Conservation (phyloP, 2,113 vertebrate genomes). For the Cryptotis parvus region DNA sequence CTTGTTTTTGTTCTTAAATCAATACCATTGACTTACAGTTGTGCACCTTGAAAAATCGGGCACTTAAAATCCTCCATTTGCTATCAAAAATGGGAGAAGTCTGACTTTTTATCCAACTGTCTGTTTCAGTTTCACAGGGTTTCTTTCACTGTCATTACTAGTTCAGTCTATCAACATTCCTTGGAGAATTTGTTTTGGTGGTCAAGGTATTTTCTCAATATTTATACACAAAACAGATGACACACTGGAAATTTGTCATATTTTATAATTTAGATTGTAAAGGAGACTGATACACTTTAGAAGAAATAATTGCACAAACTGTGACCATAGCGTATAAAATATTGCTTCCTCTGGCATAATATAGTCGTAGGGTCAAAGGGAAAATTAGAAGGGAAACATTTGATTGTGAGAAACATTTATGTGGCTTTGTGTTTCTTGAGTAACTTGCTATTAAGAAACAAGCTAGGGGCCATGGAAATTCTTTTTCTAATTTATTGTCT, state of each 20-base stretch:
- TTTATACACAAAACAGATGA: constrained; percentile 12
- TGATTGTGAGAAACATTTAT: constrained; percentile 25
- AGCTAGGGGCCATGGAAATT: constrained; percentile 42
- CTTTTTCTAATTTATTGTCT: constrained; percentile 61
- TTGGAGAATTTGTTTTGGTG: constrained; percentile 32
- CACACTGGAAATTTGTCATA: neutral
- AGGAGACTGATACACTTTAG: constrained; percentile 8
- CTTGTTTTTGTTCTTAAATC: neutral
- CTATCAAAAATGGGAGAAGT: constrained; percentile 2
- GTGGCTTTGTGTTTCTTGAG: constrained; percentile 7
- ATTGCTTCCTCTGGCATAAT: neutral
- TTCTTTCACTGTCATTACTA: neutral
- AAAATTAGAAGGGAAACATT: constrained; percentile 17
- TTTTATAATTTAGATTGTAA: constrained; percentile 40
- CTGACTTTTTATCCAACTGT: neutral
- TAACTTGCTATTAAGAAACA: constrained; percentile 56
- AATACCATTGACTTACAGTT: neutral
- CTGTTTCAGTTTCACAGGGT: constrained; percentile 1
- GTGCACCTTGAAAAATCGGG: neutral
- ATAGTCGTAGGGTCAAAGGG: neutral
- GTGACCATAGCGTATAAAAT: neutral
- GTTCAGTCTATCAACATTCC: neutral
- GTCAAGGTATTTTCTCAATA: constrained; percentile 27
- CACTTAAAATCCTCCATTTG: neutral
- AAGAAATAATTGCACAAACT: neutral